Evolutionary conservation across 2,113 vertebrate genomes (phyloP).

Genomic region (Fregetta grallaria): DNA sequence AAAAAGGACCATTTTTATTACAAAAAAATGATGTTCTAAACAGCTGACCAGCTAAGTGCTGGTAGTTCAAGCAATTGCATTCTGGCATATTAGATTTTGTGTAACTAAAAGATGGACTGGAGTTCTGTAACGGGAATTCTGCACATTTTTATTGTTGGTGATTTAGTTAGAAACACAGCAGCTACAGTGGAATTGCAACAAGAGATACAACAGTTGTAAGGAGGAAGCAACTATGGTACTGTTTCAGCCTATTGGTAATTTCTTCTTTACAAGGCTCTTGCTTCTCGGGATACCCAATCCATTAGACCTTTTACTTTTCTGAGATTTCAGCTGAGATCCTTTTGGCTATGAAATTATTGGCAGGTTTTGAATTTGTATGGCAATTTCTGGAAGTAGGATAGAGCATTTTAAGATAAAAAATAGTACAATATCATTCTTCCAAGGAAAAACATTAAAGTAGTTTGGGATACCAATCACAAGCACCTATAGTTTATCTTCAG

Average conservation of each 20-base stretch:
- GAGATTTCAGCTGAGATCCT: not conserved
- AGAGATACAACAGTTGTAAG: not conserved
- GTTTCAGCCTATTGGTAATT: not conserved
- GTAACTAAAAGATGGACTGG: constrained; percentile 36
- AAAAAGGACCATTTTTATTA: not conserved
- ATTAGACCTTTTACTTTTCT: not conserved
- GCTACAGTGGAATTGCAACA: not conserved
- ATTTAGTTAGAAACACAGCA: constrained; percentile 25
- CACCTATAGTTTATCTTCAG: not conserved
- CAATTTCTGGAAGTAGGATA: not conserved
- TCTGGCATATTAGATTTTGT: constrained; percentile 44
- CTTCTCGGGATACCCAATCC: not conserved
- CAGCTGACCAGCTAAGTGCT: not conserved
- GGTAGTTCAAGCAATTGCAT: constrained; percentile 21
- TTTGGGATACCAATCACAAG: not conserved
- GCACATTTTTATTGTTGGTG: constrained; percentile 26
- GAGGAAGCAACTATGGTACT: not conserved
- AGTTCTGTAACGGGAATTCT: constrained; percentile 11
- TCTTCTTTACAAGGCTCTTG: not conserved
- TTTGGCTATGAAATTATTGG: not conserved
- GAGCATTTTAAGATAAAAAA: not conserved
- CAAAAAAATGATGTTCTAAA: not conserved
- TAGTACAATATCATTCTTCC: not conserved
- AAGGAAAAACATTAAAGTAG: not conserved
- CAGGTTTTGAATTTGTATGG: not conserved